Conservation (phyloP, 2,113 vertebrate genomes). For the Hiodon alosoides region DNA sequence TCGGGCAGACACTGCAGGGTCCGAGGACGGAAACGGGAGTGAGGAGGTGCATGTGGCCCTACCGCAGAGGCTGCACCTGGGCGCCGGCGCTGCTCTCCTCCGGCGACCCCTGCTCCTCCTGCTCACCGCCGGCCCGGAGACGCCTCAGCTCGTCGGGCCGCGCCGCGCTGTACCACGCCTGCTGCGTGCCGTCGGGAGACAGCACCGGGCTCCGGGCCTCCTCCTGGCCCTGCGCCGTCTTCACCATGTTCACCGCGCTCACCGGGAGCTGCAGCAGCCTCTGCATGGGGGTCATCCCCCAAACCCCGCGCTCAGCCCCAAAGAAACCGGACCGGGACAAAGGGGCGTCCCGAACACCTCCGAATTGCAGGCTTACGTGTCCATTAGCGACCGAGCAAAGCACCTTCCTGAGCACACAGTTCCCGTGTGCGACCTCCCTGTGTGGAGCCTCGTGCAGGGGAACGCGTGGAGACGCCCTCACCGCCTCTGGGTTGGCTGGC, state of each 20-base stretch:
- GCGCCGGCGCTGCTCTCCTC: slow-evolving; percentile 53
- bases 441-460: not conserved
- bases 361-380: not conserved
- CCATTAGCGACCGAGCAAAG: not conserved
- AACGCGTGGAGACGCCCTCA: not conserved
- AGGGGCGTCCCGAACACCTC: not conserved
- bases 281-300: slow-evolving; percentile 70
- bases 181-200: slow-evolving; percentile 62
- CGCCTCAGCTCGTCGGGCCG: slow-evolving; percentile 77
- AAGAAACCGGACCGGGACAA: not conserved
- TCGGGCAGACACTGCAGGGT: not conserved
- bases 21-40: not conserved
- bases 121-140: slow-evolving; percentile 56
- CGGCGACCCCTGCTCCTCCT: slow-evolving; percentile 45
- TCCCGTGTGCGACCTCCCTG: not conserved
- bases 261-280: slow-evolving; percentile 79
- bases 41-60: slow-evolving; percentile 44
- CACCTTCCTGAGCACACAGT: not conserved
- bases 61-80: slow-evolving; percentile 73
- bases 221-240: slow-evolving; percentile 58
- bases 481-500: not conserved
- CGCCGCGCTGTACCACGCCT: slow-evolving; percentile 80
- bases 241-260: slow-evolving; percentile 63
- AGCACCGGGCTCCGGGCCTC: slow-evolving; percentile 81
- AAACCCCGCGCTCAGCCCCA: not conserved